phyloP scores from a whole-genome alignment of 2,797 vertebrate genomes.

The Orestias chungarensis region DNA sequence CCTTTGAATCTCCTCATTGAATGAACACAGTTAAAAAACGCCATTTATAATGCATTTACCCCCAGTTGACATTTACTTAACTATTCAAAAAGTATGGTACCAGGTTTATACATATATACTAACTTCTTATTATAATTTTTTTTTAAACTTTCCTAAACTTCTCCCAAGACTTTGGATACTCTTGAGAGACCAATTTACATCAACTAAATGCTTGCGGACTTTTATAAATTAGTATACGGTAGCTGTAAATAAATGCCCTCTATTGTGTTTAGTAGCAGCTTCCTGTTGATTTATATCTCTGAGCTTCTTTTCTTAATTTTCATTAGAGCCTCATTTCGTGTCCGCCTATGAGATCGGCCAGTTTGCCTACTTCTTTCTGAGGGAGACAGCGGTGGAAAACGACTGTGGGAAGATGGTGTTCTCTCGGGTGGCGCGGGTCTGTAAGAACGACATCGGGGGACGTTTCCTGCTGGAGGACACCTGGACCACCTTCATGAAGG shows the following conservation, averaged over 20 bases:
- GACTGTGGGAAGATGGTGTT: constrained; percentile 94
- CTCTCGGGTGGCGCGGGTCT: constrained; percentile 92
- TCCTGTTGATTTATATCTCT: fast-evolving
- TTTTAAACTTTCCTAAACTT: no score
- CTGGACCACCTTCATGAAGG: constrained; percentile 99
- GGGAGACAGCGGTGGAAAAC: constrained; percentile 93
- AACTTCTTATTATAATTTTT: no score
- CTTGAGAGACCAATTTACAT: no score
- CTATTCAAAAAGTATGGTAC: no score
- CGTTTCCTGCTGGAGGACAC: constrained; percentile 95
- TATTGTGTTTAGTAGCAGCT: neutral
- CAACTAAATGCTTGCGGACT: no score
- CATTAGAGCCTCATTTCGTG: constrained; percentile 92
- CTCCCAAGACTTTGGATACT: no score
- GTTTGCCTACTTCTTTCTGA: constrained; percentile 94
- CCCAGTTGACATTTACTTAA: no score
- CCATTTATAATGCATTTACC: no score
- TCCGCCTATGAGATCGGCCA: constrained; percentile 92
- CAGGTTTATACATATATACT: no score
- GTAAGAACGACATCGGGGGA: constrained; percentile 94
- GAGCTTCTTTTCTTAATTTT: neutral
- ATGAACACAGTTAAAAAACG: no score
- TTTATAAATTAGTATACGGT: no score
- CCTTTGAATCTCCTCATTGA: neutral
- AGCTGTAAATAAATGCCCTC: neutral